A percentile compares a stretch with the other conserved stretches of the same genome.
phyloP scores from a whole-genome alignment of 2,888 invertebrate genomes.

The Neuroscelio doddi region DNA sequence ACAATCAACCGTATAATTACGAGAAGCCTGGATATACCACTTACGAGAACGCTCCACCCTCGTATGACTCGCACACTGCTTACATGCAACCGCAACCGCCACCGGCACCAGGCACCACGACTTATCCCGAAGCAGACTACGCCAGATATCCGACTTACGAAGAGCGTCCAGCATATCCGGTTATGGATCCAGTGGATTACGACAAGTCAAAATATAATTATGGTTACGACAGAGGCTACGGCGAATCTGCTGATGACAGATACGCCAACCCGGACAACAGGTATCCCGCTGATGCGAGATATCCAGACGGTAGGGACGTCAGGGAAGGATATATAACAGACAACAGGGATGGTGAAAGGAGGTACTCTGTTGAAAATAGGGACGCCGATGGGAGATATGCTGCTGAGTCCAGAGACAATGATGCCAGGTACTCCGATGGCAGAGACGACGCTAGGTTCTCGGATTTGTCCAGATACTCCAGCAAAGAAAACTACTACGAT shows the following conservation, averaged over 20 bases:
- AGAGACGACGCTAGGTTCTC: conserved; percentile 54
- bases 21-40: conserved; percentile 27
- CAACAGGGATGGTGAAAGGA: conserved; percentile 52
- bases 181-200: conserved; percentile 50
- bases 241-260: conserved; percentile 48
- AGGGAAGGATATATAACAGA: conserved; percentile 41
- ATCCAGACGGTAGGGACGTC: conserved; percentile 40
- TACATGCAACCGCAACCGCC: conserved; percentile 15
- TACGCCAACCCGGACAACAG: conserved; percentile 33
- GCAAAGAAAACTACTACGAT: conserved; percentile 69
- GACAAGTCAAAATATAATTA: conserved; percentile 62
- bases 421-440: conserved; percentile 52
- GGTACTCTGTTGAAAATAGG: conserved; percentile 50
- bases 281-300: conserved; percentile 34
- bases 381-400: conserved; percentile 55
- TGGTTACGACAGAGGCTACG: conserved; percentile 57
- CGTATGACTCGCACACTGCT: conserved; percentile 41
- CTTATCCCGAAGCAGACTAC: conserved; percentile 28
- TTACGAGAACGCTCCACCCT: conserved; percentile 18
- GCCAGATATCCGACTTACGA: conserved; percentile 31
- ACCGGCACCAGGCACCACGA: conserved; percentile 19
- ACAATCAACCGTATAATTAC: conserved; percentile 51
- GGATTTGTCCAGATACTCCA: conserved; percentile 52
- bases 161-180: conserved; percentile 32
- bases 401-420: conserved; percentile 53